A percentile compares a stretch with the other conserved stretches of the same genome.
These are phyloP conservation scores for Melitaea athalia DNA, from an alignment of 2,888 invertebrate genomes.

Conservation along the genomic window DNA sequence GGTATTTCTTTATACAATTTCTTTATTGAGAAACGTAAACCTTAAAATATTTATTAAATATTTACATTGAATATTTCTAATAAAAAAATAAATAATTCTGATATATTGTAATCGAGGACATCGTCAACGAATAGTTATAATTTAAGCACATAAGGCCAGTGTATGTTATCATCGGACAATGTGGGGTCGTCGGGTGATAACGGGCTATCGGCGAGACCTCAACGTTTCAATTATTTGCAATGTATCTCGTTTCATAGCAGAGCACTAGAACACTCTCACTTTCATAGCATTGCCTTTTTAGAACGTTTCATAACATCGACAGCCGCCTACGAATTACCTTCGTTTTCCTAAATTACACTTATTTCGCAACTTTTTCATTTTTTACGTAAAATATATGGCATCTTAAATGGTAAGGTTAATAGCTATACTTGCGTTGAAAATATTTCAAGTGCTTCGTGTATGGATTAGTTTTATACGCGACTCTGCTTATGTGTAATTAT, in stretches of 20 bases:
- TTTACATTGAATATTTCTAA: slow-evolving; percentile 1
- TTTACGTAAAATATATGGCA: neutral
- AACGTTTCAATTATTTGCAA: slow-evolving; percentile 39
- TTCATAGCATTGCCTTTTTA: slow-evolving; percentile 27
- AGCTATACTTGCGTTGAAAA: neutral
- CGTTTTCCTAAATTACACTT: slow-evolving; percentile 11
- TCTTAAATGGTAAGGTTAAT: slow-evolving; percentile 3
- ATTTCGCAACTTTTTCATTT: slow-evolving; percentile 4
- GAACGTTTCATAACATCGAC: slow-evolving; percentile 24
- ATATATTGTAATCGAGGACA: slow-evolving; percentile 32
- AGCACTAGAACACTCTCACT: slow-evolving; percentile 29
- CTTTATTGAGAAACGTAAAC: neutral
- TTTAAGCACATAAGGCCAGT: slow-evolving; percentile 33
- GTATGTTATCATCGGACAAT: slow-evolving; percentile 39
- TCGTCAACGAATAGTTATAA: slow-evolving; percentile 28
- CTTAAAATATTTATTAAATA: neutral
- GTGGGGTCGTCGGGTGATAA: slow-evolving; percentile 46
- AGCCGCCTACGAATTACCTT: slow-evolving; percentile 14
- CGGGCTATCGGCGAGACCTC: slow-evolving; percentile 44
- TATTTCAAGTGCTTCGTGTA: neutral
- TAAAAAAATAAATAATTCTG: slow-evolving; percentile 15
- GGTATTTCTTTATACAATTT: neutral
- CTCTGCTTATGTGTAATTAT: too few relatives aligned
- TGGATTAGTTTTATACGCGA: neutral
- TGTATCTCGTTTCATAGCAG: slow-evolving; percentile 25